Base-by-base conservation (phyloP, 2,797 vertebrate species). In the Hyperoplus lanceolatus region DNA sequence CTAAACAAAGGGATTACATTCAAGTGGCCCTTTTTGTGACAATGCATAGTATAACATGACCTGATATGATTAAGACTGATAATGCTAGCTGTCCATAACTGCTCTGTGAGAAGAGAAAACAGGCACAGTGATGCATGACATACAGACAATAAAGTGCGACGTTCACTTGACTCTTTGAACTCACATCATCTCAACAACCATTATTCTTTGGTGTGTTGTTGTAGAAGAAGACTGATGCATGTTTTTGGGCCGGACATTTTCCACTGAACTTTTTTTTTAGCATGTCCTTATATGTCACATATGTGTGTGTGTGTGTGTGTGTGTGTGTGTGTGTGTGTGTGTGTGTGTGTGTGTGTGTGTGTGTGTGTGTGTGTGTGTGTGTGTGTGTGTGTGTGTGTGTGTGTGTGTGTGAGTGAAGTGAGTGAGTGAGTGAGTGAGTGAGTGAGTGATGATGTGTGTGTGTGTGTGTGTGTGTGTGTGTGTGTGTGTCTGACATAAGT, bases 21-120 rank as follows among this genome's bases (percentile, higher is more conserved):
- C 11, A 84, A 69, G 70, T 80, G 64, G 53, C 11, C 16, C 39
- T 72, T 21, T 76, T 79, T 55, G 54, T 65, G 49, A 64, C 42
- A 18, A 7, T 15, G 16, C n/a, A 49, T 18, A n/a, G 9, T 39
- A 42, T 67, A 15, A 50, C 42, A 54, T 56, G 4, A 64, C 77
- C 68, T 59, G 50, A 80, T 66, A 69, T 61, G 65, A 65, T 46
- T 38, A 43, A 48, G 65, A 56, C n/a, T 45, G 12, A 75, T 49
- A 15, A 65, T 4, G 4, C 15, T 21, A 21, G 45, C 9, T 51
- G 42, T 43, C 18, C 29, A 12, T 9, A 6, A 29, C 42, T 13
- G 21, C 21, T 41, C 45, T 5, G 29, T 39, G 29, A 29, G 29
- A 29, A 29, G 38, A 43, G 51, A 61, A 46, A 78, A 55, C 3